Conservation (phyloP, 2,113 vertebrate genomes). For the Tachysurus vachellii region DNA sequence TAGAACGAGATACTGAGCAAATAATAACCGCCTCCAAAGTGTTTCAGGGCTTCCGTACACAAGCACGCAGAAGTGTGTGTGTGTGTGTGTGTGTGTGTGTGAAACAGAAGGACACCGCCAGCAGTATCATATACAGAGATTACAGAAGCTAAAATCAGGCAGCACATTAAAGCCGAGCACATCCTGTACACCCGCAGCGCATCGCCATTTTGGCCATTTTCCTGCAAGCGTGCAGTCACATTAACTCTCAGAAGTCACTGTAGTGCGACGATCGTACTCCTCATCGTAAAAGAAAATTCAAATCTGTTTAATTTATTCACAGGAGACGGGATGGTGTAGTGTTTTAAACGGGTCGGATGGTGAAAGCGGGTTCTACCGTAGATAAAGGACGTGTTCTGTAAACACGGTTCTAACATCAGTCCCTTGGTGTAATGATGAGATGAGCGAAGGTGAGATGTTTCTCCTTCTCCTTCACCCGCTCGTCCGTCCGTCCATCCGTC, state of each 20-base stretch:
- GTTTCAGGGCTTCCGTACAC: background rate
- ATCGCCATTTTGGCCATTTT: constrained; percentile 64
- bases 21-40: background rate
- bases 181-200: background rate
- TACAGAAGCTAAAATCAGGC: constrained; percentile 19
- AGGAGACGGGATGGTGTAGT: constrained; percentile 57
- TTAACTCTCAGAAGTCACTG: background rate
- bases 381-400: background rate
- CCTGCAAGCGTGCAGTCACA: constrained; percentile 26
- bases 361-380: background rate
- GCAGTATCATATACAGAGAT: constrained; percentile 48
- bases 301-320: constrained; percentile 2
- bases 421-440: background rate
- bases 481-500: background rate
- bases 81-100: background rate
- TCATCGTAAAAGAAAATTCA: background rate
- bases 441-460: background rate
- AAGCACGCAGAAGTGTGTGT: background rate
- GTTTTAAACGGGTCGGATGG: constrained; percentile 57
- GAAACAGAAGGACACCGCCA: constrained; percentile 42
- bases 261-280: background rate
- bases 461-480: background rate
- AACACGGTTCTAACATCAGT: background rate
- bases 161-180: background rate
- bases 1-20: background rate